Conservation (phyloP, 1,140 invertebrate genomes). For the Teleopsis dalmanni region DNA sequence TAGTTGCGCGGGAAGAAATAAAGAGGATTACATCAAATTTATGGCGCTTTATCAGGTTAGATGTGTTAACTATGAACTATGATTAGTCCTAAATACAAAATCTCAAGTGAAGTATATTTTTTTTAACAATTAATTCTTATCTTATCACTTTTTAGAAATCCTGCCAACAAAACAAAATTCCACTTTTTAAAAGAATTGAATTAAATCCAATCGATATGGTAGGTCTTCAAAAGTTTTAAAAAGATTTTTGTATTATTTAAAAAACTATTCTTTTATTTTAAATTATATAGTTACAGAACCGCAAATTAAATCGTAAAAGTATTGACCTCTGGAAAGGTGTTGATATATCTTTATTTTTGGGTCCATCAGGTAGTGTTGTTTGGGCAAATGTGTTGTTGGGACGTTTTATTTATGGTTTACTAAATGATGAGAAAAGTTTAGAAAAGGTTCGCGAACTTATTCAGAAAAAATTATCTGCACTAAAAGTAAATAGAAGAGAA, state of each 20-base stretch:
- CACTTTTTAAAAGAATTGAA: constrained; percentile 15
- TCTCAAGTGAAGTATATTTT: constrained; percentile 12
- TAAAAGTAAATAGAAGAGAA: constrained; percentile 51
- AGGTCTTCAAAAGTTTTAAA: constrained; percentile 2
- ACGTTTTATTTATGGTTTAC: constrained; percentile 69
- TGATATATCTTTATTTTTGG: constrained; percentile 37
- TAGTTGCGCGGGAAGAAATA: constrained; percentile 31
- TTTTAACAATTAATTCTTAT: constrained; percentile 13
- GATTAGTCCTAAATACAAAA: no score
- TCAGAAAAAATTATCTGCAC: constrained; percentile 77
- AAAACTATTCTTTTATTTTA: no score
- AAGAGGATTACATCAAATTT: constrained; percentile 31
- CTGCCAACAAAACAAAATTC: constrained; percentile 30
- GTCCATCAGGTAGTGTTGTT: constrained; percentile 42
- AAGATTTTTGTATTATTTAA: background rate
- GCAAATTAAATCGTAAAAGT: constrained; percentile 32
- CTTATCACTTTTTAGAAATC: constrained; percentile 27
- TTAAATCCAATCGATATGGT: constrained; percentile 28
- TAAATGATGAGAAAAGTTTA: constrained; percentile 56
- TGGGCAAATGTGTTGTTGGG: constrained; percentile 76
- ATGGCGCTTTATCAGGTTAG: constrained; percentile 40
- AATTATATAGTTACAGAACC: constrained; percentile 20
- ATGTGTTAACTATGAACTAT: no score
- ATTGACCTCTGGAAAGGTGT: constrained; percentile 42
- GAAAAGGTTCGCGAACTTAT: constrained; percentile 64